Evolutionary conservation across 2,797 vertebrate species (phyloP).

Genomic region (Siniperca undulata): DNA sequence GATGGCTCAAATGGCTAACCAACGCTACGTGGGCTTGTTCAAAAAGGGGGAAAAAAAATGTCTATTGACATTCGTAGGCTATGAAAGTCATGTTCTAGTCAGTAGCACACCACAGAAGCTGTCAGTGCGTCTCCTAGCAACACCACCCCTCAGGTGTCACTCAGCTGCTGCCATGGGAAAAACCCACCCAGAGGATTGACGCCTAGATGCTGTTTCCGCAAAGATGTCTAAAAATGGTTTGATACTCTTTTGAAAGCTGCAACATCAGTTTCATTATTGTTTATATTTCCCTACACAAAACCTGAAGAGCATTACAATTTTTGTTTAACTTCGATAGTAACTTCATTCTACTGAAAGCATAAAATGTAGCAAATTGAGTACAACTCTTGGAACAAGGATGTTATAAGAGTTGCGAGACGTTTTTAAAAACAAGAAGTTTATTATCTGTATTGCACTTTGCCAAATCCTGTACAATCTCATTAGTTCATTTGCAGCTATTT

Average conservation of each 20-base stretch:
- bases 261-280: background rate
- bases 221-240: background rate
- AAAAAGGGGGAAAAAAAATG: background rate
- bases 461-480: background rate
- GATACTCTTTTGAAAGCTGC: background rate
- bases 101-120: background rate
- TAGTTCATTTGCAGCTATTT: background rate
- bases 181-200: background rate
- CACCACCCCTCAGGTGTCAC: background rate
- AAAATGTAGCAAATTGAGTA: background rate
- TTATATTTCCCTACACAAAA: background rate
- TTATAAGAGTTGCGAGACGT: no score
- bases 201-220: conserved; percentile 16
- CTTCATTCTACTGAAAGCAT: background rate
- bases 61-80: background rate
- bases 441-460: background rate
- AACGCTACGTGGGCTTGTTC: background rate
- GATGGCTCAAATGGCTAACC: background rate
- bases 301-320: background rate
- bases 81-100: background rate
- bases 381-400: background rate
- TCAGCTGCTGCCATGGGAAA: conserved; percentile 25
- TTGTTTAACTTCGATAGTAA: background rate
- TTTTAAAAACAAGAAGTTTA: background rate
- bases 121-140: conserved; percentile 11